Percentiles rank a stretch among this genome's conserved stretches.
Conservation (phyloP, 2,113 vertebrate species). For the Ammodytes dubius region DNA sequence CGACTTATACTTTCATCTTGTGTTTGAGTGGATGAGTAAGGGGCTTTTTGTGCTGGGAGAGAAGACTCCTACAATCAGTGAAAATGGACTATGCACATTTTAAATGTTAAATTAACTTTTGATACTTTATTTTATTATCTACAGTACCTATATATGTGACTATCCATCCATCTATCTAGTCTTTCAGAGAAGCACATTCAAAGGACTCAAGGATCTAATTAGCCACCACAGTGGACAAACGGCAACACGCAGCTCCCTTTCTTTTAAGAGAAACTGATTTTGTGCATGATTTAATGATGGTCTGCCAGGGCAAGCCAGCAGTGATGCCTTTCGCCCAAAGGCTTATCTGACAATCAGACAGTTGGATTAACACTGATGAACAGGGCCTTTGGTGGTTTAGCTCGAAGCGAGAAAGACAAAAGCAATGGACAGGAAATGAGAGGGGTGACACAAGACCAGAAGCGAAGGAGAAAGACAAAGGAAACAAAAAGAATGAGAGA, state of each 20-base stretch:
- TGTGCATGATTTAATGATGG: conserved; percentile 58
- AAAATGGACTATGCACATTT: no score
- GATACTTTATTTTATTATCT: no score
- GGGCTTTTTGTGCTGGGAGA: neutral
- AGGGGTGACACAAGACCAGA: conserved; percentile 23
- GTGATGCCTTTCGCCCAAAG: conserved; percentile 37
- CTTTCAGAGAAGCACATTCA: no score
- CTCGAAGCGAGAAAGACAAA: conserved; percentile 48
- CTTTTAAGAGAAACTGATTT: conserved; percentile 15
- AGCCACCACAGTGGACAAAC: conserved; percentile 1
- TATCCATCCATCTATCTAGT: no score
- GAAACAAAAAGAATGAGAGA: conserved; percentile 31
- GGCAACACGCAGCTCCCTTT: neutral
- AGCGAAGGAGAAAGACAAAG: conserved; percentile 56
- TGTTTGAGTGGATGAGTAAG: conserved; percentile 1
- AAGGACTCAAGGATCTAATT: conserved; percentile 28
- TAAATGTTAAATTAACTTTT: no score
- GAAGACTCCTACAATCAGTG: neutral
- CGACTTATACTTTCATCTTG: neutral
- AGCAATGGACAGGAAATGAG: conserved; percentile 51
- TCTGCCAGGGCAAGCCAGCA: conserved; percentile 58
- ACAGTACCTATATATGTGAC: no score
- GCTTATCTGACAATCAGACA: conserved; percentile 59
- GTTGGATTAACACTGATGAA: conserved; percentile 74
- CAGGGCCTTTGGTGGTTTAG: conserved; percentile 51